Evolutionary conservation across 2,113 vertebrate genomes (phyloP), one percentile per base, ranked within the genome.

Genomic region (Chaetodon auriga): DNA sequence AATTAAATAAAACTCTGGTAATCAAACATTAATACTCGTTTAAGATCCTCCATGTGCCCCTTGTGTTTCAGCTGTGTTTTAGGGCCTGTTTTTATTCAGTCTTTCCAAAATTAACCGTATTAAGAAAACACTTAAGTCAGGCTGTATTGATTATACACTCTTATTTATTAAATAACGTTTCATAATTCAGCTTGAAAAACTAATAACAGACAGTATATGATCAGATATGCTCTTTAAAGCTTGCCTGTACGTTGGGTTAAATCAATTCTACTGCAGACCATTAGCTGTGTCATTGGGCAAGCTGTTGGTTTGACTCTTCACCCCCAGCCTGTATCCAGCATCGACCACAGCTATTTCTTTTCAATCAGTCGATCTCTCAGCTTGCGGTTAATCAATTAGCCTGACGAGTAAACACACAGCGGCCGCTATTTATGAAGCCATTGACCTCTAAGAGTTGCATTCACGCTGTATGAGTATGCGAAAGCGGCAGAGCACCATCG

Each of bases 341-440:
- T 70, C 10, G 63, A 78, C 30, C 74, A 0, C 11, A 19, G 53
- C 35, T 43, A 53, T 68, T 81, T 72, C 61, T 54, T 78, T 75
- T 48, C 68, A 66, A 57, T 86, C 11, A 51, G 48, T 71, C 35
- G 53, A 68, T 73, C 48, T 14, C 58, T 62, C 35, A 21, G 18
- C 55, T 30, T 57, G 0, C 21, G 30, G 77, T 13, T 25, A 69
- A 70, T 86, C 43, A 51, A 78, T 75, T 7, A 12, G 15, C 0
- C 53, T 15, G 21, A 48, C 53, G 48, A 46, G 55, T 68, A 69
- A 75, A 68, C 48, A 41, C 23, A n/a, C 45, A 12, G 19, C 25
- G 18, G 75, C 54, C 64, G 54, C 66, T 68, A 19, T 83, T 68
- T 30, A 53, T 63, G 35, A 36, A 41, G 19, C 1, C 15, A 72